These are phyloP conservation scores for Amiota mariae DNA, from an alignment of 2,888 invertebrate species.

Conservation along the genomic window DNA sequence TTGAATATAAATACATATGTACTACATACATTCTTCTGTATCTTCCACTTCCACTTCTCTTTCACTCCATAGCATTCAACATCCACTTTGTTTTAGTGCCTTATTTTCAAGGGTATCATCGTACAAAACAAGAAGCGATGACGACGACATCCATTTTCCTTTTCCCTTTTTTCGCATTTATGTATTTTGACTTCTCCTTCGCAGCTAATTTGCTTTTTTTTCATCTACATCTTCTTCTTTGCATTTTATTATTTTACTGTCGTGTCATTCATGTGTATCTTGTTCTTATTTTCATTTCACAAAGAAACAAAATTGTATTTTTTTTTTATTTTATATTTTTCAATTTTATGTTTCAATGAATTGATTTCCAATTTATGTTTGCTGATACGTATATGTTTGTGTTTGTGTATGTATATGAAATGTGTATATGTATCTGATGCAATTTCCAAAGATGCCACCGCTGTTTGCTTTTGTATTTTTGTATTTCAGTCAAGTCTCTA, in stretches of 20 bases:
- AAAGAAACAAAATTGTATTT: neutral
- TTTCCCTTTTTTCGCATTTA: neutral
- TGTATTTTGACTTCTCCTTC: neutral
- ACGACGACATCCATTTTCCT: neutral
- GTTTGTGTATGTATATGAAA: neutral
- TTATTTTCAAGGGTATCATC: conserved; percentile 16
- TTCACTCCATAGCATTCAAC: neutral
- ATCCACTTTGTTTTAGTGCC: neutral
- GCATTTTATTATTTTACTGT: conserved; percentile 10
- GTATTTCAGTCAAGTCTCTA: too few relatives aligned
- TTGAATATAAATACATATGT: neutral
- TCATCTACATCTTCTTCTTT: neutral
- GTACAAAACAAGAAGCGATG: too few relatives aligned
- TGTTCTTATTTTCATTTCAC: neutral
- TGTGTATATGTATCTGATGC: neutral
- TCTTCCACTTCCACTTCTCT: neutral
- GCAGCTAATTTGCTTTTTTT: neutral
- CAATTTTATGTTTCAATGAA: conserved; percentile 30
- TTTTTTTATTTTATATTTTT: conserved; percentile 10
- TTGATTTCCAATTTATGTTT: conserved; percentile 17
- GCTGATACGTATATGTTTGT: neutral
- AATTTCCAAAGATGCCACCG: neutral
- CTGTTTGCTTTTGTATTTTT: too few relatives aligned
- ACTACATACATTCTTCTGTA: neutral
- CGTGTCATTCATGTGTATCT: neutral